A percentile compares a stretch with the other conserved stretches of the same genome.
Conservation (phyloP, 2,113 vertebrate genomes). For the Sardina pilchardus region DNA sequence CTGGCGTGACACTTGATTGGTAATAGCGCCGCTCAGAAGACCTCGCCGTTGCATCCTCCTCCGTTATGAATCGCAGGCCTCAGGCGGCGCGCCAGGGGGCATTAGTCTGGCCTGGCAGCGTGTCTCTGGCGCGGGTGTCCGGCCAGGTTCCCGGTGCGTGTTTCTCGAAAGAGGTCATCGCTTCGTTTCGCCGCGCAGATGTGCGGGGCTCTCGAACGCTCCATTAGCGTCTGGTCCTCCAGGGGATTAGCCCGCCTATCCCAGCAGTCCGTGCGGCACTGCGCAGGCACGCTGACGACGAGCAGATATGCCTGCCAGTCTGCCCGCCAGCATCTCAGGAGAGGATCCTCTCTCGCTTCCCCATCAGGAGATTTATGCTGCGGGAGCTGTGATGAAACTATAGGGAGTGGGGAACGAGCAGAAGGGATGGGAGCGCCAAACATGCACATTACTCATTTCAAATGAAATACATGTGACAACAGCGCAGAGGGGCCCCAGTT, state of each 20-base stretch:
- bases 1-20: conserved; percentile 10
- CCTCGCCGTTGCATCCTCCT: not conserved
- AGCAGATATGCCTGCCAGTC: conserved; percentile 45
- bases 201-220: conserved; percentile 49
- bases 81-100: not conserved
- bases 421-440: not conserved
- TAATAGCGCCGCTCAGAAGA: not conserved
- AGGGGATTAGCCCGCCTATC: conserved; percentile 48
- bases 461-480: conserved; percentile 9
- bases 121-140: conserved; percentile 21
- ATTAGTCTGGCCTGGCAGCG: not conserved
- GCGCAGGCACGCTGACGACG: conserved; percentile 29
- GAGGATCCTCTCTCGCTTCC: conserved; percentile 25
- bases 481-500: not conserved
- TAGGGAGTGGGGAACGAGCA: conserved; percentile 13
- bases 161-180: conserved; percentile 60
- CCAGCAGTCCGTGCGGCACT: conserved; percentile 56
- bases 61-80: not conserved
- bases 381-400: conserved; percentile 59
- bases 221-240: conserved; percentile 47
- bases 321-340: conserved; percentile 32
- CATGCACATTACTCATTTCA: not conserved
- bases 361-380: conserved; percentile 62
- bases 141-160: conserved; percentile 39
- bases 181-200: conserved; percentile 55